Evolutionary conservation across 1,140 invertebrate species (phyloP).

Genomic region (Drosophila ambigua): DNA sequence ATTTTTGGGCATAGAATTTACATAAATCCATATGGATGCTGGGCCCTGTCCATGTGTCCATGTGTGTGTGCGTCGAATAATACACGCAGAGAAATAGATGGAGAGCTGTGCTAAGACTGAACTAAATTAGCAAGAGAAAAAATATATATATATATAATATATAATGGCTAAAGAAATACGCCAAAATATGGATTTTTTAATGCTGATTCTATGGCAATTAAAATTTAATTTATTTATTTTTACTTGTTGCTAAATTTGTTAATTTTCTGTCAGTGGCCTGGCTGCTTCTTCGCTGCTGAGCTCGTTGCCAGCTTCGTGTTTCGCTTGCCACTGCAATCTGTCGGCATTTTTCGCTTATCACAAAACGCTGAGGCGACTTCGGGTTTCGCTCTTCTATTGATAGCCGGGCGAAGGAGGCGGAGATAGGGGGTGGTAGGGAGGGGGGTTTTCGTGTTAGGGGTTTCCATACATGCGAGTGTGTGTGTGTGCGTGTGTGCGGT

Average conservation of each 20-base stretch:
- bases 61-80: slow-evolving; percentile 1
- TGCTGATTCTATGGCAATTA: neutral
- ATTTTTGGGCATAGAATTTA: slow-evolving; percentile 83
- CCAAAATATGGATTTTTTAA: too few species aligned
- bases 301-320: slow-evolving; percentile 27
- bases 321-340: slow-evolving; percentile 56
- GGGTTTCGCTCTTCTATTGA: slow-evolving; percentile 61
- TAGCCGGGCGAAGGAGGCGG: slow-evolving; percentile 30
- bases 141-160: too few species aligned
- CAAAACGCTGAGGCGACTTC: slow-evolving; percentile 28
- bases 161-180: too few species aligned
- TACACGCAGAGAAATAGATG: too few species aligned
- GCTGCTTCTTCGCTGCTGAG: slow-evolving; percentile 27
- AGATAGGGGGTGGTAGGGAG: slow-evolving; percentile 8
- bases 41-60: neutral
- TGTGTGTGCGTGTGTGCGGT: slow-evolving; percentile 48
- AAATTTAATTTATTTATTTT: too few species aligned
- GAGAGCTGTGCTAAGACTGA: neutral
- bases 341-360: slow-evolving; percentile 54
- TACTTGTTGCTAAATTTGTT: too few species aligned
- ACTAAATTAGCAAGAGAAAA: neutral
- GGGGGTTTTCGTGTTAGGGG: slow-evolving; percentile 40
- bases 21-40: slow-evolving; percentile 83
- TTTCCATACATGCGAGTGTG: slow-evolving; percentile 2
- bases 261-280: slow-evolving; percentile 43